These are phyloP conservation scores for Rugalucina vietnamica DNA, from an alignment of 2,888 invertebrate species.

Conservation along the genomic window DNA sequence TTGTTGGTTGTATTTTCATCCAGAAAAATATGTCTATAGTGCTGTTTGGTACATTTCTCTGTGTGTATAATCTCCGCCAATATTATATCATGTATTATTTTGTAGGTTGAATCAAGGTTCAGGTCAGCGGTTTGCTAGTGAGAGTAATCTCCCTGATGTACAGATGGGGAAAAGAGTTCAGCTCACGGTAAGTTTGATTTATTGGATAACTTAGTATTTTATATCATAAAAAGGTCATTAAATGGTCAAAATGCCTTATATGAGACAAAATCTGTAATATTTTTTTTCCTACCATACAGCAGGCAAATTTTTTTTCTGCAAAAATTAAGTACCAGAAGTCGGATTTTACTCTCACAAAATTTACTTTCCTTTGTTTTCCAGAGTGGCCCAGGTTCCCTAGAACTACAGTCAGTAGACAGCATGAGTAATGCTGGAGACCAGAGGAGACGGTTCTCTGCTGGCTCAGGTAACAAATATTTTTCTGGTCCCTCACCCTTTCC, in stretches of 20 bases:
- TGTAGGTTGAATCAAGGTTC: constrained; percentile 38
- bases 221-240: no score
- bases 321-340: no score
- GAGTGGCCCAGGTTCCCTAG: constrained; percentile 67
- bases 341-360: no score
- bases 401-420: constrained; percentile 70
- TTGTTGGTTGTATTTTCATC: no score
- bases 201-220: no score
- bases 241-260: no score
- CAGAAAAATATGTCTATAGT: no score
- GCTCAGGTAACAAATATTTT: constrained; percentile 53
- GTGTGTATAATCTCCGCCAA: background rate
- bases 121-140: constrained; percentile 58
- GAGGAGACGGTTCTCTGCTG: constrained; percentile 61
- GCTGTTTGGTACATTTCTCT: no score
- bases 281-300: no score
- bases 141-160: constrained; percentile 71
- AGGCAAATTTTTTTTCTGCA: no score
- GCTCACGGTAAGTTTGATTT: constrained; percentile 67
- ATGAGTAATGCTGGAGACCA: constrained; percentile 61
- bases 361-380: constrained; percentile 27
- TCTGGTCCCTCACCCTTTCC: no score
- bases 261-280: no score
- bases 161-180: constrained; percentile 66
- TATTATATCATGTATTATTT: constrained; percentile 3